phyloP scores from a whole-genome alignment of 2,113 vertebrate genomes.

The Candoia aspera region DNA sequence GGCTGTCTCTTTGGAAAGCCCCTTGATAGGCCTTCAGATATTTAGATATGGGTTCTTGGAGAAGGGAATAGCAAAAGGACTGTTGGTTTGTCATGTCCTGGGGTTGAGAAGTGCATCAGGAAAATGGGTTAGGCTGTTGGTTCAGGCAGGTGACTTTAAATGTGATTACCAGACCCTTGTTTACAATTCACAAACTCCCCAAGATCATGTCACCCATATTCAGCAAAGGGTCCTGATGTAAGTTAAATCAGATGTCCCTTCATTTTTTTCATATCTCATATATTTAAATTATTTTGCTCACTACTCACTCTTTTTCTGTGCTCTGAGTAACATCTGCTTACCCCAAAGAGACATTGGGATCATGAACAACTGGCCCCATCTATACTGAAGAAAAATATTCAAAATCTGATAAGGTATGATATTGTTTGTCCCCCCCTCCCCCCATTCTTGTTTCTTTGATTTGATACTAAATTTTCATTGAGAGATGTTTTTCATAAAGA shows the following conservation, averaged over 20 bases:
- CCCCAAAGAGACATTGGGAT: background rate
- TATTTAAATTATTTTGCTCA: background rate
- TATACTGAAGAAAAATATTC: background rate
- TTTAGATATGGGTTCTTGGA: too few relatives aligned
- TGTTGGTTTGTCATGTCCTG: background rate
- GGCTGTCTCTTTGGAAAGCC: too few relatives aligned
- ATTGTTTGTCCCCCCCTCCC: background rate
- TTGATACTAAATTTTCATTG: background rate
- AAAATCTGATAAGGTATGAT: background rate
- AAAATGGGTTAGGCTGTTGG: background rate
- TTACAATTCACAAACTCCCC: background rate
- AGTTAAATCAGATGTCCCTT: background rate
- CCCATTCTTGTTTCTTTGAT: background rate
- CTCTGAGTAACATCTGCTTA: background rate
- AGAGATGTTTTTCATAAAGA: background rate
- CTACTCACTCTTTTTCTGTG: background rate
- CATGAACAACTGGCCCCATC: background rate
- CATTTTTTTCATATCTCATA: background rate
- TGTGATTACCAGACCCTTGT: background rate
- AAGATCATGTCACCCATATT: background rate
- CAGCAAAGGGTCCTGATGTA: background rate
- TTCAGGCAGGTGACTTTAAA: background rate
- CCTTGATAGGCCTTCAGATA: too few relatives aligned
- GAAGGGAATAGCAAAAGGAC: background rate
- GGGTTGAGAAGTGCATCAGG: background rate